A percentile compares a stretch with the other conserved stretches of the same genome.
Evolutionary conservation across 1,140 invertebrate species (phyloP).

Genomic region (Pseudomyrmex cubaensis): DNA sequence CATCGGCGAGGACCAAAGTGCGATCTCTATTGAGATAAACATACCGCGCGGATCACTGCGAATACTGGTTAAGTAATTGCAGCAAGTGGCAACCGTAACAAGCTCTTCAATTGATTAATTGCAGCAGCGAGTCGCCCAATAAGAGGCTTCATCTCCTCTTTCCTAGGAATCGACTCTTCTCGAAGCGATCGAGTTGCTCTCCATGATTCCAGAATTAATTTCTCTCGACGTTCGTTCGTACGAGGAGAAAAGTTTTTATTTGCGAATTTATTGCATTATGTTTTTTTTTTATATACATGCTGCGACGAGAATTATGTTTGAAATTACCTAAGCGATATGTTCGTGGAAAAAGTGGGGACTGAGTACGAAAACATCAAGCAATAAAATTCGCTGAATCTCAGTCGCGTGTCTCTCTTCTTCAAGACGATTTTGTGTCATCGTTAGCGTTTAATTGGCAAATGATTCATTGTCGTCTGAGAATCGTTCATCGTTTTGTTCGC

Average conservation of each 20-base stretch:
- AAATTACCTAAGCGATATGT: neutral
- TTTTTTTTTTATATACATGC: no score
- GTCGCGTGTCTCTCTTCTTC: neutral
- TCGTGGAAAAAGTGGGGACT: neutral
- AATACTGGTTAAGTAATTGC: conserved; percentile 29
- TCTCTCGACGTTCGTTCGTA: neutral
- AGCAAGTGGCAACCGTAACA: conserved; percentile 36
- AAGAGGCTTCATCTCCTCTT: neutral
- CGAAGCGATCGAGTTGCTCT: conserved; percentile 2
- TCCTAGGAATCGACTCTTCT: conserved; percentile 1
- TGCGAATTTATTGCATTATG: neutral
- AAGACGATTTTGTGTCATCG: neutral
- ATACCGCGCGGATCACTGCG: neutral
- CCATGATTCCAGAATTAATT: neutral
- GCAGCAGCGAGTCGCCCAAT: neutral
- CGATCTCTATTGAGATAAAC: neutral
- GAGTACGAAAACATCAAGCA: conserved; percentile 5
- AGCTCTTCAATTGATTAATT: conserved; percentile 57
- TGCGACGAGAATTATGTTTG: neutral
- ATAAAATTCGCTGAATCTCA: neutral
- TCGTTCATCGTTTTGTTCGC: conserved; percentile 26
- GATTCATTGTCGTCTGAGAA: conserved; percentile 20
- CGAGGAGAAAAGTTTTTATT: neutral
- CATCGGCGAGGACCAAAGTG: neutral
- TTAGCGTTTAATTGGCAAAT: neutral